Percentiles rank a stretch among this genome's conserved stretches.
phyloP scores from a whole-genome alignment of 2,113 vertebrate species.

The Centropus bengalensis region DNA sequence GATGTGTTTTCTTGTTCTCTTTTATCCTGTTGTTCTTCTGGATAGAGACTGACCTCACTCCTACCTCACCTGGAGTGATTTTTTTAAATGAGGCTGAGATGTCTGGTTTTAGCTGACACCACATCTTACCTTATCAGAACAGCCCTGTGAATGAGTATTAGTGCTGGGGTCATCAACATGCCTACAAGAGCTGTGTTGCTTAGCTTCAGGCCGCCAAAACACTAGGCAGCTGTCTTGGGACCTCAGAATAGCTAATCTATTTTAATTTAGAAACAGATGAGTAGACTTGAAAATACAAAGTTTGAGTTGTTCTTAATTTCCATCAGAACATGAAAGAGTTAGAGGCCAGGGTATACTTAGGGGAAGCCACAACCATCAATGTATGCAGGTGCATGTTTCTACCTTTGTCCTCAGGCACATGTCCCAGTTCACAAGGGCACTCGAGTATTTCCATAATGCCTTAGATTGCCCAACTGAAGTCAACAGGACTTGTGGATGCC shows the following conservation, averaged over 20 bases:
- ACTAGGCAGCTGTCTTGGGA: not conserved
- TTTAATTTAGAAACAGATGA: not conserved
- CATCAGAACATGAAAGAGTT: not conserved
- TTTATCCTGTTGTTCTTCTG: not conserved
- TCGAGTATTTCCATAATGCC: not conserved
- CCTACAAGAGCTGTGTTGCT: not conserved
- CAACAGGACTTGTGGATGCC: not conserved
- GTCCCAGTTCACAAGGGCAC: conserved; percentile 15
- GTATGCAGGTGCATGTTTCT: conserved; percentile 12
- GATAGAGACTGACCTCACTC: not conserved
- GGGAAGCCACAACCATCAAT: not conserved
- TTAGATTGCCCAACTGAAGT: not conserved
- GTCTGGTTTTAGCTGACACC: not conserved
- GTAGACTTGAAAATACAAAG: not conserved
- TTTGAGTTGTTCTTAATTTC: not conserved
- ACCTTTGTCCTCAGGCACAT: conserved; percentile 15
- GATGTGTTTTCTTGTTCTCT: not conserved
- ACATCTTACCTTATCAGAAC: not conserved
- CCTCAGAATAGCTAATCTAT: not conserved
- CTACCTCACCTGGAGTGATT: too few species aligned
- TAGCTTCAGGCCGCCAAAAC: not conserved
- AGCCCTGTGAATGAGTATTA: not conserved
- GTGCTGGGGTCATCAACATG: not conserved
- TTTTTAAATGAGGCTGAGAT: not conserved
- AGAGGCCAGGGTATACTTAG: not conserved